Base-by-base conservation (phyloP, 2,888 invertebrate genomes). In the Hyalella azteca region DNA sequence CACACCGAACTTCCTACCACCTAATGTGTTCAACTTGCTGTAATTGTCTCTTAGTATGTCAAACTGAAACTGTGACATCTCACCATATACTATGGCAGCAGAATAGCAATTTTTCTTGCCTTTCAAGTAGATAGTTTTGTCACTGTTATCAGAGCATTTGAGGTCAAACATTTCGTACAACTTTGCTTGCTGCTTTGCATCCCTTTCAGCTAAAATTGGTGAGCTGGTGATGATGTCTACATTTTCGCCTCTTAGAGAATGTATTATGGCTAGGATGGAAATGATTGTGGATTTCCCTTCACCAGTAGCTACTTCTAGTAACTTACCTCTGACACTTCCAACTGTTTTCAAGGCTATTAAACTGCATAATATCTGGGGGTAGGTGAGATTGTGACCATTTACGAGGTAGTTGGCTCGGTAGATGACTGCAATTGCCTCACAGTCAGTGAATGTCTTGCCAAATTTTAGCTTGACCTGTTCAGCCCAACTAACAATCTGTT, bases 161-260 rank as follows among this genome's bases (percentile, higher is more conserved):
- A 59, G n/a, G 9, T 9, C n/a, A 26, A 59, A 59, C 59, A 59
- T 59, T 11, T n/a, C n/a, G n/a, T 59, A 59, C 59, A 59, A 26
- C n/a, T 19, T n/a, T 59, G 59, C 59, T 26, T 59, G 7, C n/a
- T 59, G 59, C n/a, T 59, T 59, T 7, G 59, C n/a, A 59, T 59
- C 59, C n/a, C 59, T 59, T n/a, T 59, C 59, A 7, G 59, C 59
- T n/a, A 59, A 59, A 59, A 59, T n/a, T 59, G 59, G 59, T 19
- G 59, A 59, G n/a, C 59, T 59, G 29, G 59, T 59, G 59, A 59
- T 19, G n/a, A 59, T n/a, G n/a, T 59, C 59, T n/a, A 59, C 59
- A 9, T 59, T 7, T n/a, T 7, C n/a, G 29, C 59, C 59, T 59
- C 59, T 9, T 19, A 59, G 29, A 22, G 59, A 9, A 59, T 9